phyloP scores from a whole-genome alignment of 2,113 vertebrate species.

The Chroicocephalus ridibundus region DNA sequence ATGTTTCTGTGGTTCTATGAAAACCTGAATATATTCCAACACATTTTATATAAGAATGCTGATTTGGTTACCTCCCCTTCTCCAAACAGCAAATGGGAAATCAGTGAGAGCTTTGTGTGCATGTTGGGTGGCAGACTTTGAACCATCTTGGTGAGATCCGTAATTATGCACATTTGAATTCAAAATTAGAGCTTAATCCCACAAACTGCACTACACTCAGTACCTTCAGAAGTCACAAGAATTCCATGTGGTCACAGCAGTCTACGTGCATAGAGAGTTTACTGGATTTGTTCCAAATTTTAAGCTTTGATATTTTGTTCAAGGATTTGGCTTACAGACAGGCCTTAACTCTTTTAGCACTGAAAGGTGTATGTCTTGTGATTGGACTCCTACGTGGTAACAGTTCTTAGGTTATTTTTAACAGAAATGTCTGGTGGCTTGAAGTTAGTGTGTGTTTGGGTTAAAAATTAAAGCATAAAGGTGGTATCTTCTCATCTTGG shows the following conservation, averaged over 20 bases:
- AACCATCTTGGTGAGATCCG: background rate
- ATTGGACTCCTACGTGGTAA: background rate
- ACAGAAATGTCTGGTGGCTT: background rate
- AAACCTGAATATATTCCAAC: background rate
- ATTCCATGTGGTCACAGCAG: constrained; percentile 11
- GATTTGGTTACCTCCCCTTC: background rate
- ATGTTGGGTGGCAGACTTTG: background rate
- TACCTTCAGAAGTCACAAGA: background rate
- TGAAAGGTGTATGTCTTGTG: background rate
- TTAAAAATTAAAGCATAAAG: background rate
- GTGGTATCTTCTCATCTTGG: background rate
- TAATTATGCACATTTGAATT: background rate
- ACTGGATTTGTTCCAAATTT: constrained; percentile 16
- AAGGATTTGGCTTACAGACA: constrained; percentile 8
- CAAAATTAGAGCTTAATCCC: background rate
- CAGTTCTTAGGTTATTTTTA: background rate
- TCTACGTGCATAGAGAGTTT: background rate
- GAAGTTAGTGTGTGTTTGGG: background rate
- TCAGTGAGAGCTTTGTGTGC: background rate
- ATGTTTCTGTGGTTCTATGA: background rate
- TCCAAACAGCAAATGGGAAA: background rate
- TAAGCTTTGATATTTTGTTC: constrained; percentile 1
- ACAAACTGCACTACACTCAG: background rate
- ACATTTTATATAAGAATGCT: background rate
- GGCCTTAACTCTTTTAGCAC: background rate